Evolutionary conservation across 1,140 invertebrate genomes (phyloP), one percentile per base, ranked within the genome.

Genomic region (Drosophila subobscura): DNA sequence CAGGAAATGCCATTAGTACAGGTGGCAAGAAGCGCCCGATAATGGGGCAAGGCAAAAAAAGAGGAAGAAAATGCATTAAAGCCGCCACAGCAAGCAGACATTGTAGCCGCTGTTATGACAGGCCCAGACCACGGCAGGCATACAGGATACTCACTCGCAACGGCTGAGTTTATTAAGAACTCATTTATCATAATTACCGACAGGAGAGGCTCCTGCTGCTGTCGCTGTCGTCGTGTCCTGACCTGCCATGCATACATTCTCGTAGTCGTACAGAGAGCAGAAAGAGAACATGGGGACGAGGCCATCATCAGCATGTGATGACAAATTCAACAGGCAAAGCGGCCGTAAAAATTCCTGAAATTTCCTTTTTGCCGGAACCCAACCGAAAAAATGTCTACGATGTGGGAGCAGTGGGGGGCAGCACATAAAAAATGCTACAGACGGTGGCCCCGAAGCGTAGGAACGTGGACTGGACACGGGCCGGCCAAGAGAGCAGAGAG

Each of bases 171-270:
- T 85, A 86, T 85, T 86, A 85, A 67, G 51, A 68, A 74, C 68
- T 58, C 77, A 86, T 85, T 85, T 81, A 85, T 85, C 80, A 85
- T 86, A 85, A 85, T 85, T 86, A 85, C 77, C 57, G 61, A 42
- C 70, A 33, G 33, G 42, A 20, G 16, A 20, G 16, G 16, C 16
- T 20, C 16, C 16, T 20, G 16, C 16, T 20, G 16, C 16, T 20
- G 16, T 20, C 16, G 27, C 46, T 37, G 33, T 37, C 33, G 25
- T 61, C 29, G 40, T 37, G 16, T 59, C 49, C 37, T 20, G 59
- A 56, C 16, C 22, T 29, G 42, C 16, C 22, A n/a, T 25, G 22
- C 12, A 47, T 40, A 47, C 12, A 46, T 46, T 12, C 5, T 10
- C 29, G 5, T 53, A 44, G 27, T 14, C 7, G 25, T 6, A 54